phyloP scores from a whole-genome alignment of 1,140 invertebrate genomes.

The Mylabris phalerata region DNA sequence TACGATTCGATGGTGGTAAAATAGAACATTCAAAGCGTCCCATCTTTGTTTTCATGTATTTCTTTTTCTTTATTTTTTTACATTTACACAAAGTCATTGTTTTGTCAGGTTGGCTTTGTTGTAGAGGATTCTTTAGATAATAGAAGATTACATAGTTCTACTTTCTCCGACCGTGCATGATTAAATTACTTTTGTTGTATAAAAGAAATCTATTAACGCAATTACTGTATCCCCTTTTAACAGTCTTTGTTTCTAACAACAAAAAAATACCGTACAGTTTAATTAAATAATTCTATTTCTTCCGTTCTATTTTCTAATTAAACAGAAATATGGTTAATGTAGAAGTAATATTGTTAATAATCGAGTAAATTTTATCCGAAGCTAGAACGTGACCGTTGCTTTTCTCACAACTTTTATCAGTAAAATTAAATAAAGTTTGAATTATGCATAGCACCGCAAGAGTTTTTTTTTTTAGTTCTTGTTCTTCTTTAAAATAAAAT shows the following conservation, averaged over 20 bases:
- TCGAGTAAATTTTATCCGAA: neutral
- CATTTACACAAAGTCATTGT: too few relatives aligned
- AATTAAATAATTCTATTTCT: too few relatives aligned
- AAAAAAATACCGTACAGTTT: too few relatives aligned
- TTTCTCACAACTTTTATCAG: slow-evolving; percentile 10
- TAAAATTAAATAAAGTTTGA: slow-evolving; percentile 12
- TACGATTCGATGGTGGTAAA: neutral
- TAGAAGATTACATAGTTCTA: slow-evolving; percentile 22
- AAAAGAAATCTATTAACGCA: neutral
- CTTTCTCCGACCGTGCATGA: slow-evolving; percentile 10
- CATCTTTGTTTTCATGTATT: neutral
- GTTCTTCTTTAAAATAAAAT: slow-evolving; percentile 10
- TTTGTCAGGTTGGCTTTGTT: neutral
- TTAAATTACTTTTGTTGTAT: slow-evolving; percentile 17
- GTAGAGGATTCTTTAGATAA: slow-evolving; percentile 9
- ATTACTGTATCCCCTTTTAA: neutral
- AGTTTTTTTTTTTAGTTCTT: too few relatives aligned
- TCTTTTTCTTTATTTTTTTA: neutral
- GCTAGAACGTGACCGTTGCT: slow-evolving; percentile 4
- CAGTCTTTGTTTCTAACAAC: too few relatives aligned
- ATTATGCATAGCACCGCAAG: slow-evolving; percentile 9
- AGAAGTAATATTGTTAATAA: too few relatives aligned
- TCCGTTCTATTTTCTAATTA: too few relatives aligned
- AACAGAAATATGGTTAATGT: too few relatives aligned
- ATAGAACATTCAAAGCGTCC: neutral